phyloP scores from a whole-genome alignment of 1,140 invertebrate species.

The Plutomurus gul region DNA sequence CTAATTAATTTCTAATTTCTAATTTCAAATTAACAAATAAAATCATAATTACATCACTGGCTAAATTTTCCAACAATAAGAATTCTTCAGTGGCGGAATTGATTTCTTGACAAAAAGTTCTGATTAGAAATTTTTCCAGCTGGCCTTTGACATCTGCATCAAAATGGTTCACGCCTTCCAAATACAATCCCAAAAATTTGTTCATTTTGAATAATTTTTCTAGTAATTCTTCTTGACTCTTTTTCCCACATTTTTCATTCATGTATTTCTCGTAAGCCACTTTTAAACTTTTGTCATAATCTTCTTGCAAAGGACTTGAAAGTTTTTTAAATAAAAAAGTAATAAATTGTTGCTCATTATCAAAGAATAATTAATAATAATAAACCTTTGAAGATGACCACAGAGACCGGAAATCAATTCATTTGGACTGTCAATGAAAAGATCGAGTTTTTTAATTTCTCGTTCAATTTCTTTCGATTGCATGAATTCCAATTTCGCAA shows the following conservation, averaged over 20 bases:
- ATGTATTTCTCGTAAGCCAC: conserved; percentile 42
- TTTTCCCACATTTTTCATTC: conserved; percentile 45
- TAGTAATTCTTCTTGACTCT: conserved; percentile 43
- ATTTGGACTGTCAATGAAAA: conserved; percentile 60
- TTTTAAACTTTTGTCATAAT: conserved; percentile 49
- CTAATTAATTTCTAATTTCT: conserved; percentile 56
- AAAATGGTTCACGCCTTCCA: conserved; percentile 43
- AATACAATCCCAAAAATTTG: conserved; percentile 41
- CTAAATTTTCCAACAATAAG: conserved; percentile 42
- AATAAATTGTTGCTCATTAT: conserved; percentile 23
- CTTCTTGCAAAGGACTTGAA: conserved; percentile 42
- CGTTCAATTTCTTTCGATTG: conserved; percentile 69
- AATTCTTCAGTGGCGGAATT: conserved; percentile 28
- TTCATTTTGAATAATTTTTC: conserved; percentile 40
- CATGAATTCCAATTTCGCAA: conserved; percentile 69
- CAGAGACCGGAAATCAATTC: conserved; percentile 60
- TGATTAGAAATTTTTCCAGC: conserved; percentile 49
- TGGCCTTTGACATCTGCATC: conserved; percentile 46
- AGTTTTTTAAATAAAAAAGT: conserved; percentile 11
- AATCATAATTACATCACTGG: conserved; percentile 31
- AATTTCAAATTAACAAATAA: conserved; percentile 28
- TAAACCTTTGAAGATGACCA: conserved; percentile 57
- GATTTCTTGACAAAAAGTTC: conserved; percentile 46
- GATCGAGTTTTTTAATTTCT: conserved; percentile 61
- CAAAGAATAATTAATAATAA: too few species aligned